Conservation (phyloP, 2,888 invertebrate genomes). For the Pristionchus maxplancki region DNA sequence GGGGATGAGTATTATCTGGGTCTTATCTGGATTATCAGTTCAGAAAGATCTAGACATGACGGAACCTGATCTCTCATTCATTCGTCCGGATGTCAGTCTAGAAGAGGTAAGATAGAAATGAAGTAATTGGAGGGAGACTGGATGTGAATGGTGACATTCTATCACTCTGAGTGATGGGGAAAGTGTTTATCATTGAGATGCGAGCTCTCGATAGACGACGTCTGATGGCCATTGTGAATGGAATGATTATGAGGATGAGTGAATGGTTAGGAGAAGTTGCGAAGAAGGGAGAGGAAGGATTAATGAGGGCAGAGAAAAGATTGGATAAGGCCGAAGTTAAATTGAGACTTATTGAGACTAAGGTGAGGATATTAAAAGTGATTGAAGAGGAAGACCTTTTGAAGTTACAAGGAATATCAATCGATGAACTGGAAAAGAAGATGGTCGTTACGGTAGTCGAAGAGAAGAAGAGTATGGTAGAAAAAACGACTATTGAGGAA, state of each 20-base stretch:
- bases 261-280: constrained; percentile 51
- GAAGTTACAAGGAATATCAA: not conserved
- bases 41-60: not conserved
- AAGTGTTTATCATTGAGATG: constrained; percentile 51
- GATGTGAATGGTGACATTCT: not conserved
- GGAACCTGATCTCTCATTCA: constrained; percentile 59
- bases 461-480: not conserved
- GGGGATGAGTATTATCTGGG: too few species aligned
- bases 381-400: not conserved
- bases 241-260: constrained; percentile 56
- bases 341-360: constrained; percentile 54
- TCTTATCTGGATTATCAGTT: not conserved
- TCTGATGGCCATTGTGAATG: constrained; percentile 62
- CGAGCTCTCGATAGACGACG: constrained; percentile 58
- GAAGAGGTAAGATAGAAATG: constrained; percentile 49
- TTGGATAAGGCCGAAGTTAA: constrained; percentile 57
- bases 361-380: constrained; percentile 43
- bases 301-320: constrained; percentile 56
- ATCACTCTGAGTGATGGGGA: not conserved
- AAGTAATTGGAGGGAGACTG: not conserved
- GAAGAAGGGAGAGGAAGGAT: constrained; percentile 42
- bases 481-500: not conserved
- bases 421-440: constrained; percentile 23
- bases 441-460: not conserved
- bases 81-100: constrained; percentile 58